A percentile compares a stretch with the other conserved stretches of the same genome.
Evolutionary conservation across 2,113 vertebrate genomes (phyloP).

Genomic region (Hassar affinis): DNA sequence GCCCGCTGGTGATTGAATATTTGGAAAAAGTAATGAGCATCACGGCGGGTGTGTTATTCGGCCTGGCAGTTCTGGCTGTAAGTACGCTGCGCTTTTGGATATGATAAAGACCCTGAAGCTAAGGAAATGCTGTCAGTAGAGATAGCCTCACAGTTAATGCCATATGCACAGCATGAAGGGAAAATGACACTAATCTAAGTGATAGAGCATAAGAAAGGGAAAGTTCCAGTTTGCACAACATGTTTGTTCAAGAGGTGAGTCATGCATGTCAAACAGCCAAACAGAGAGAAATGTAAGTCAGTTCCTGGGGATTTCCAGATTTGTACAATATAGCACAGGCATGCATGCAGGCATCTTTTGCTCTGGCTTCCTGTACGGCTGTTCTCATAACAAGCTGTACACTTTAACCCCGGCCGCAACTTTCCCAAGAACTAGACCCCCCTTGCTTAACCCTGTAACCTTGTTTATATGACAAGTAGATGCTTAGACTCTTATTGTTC

Average conservation of each 20-base stretch:
- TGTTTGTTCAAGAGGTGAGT: not conserved
- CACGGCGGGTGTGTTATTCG: not conserved
- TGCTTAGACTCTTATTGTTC: not conserved
- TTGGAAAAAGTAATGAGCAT: not conserved
- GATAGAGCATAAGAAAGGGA: not conserved
- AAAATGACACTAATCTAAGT: not conserved
- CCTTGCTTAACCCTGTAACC: no score
- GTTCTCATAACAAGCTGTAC: not conserved
- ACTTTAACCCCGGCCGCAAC: not conserved
- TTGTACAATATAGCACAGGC: not conserved
- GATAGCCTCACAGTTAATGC: no score
- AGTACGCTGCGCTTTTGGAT: not conserved
- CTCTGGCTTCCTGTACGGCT: not conserved
- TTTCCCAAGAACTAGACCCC: not conserved
- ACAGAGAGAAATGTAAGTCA: not conserved
- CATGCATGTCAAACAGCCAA: not conserved
- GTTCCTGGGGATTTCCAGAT: not conserved
- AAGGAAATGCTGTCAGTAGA: no score
- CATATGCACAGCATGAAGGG: no score
- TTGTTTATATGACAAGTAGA: not conserved
- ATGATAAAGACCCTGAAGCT: not conserved
- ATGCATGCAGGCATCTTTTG: not conserved
- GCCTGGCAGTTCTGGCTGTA: conserved; percentile 5
- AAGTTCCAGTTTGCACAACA: not conserved
- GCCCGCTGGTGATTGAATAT: not conserved